Base-by-base conservation (phyloP, 2,797 vertebrate genomes). In the Falco peregrinus region DNA sequence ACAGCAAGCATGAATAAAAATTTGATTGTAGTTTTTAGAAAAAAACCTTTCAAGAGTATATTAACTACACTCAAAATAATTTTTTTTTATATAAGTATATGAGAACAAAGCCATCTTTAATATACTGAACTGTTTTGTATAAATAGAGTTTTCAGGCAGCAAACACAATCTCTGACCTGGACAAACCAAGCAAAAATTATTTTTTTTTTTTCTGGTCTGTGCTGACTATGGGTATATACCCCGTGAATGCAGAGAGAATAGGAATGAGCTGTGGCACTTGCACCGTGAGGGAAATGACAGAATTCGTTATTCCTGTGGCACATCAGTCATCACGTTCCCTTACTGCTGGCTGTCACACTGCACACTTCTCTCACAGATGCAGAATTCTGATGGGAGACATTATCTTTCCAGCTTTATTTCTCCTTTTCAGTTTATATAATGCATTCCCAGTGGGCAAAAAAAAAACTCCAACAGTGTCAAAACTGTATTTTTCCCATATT, bases 241-340 rank as follows among this genome's bases (percentile, higher is more conserved):
- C 61, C 6, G 7, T 16, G 43, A 94, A 91, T 28, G 31, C 39
- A 75, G 60, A 47, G 39, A 59, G 85, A 90, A 84, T 39, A 64
- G 54, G 77, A 95, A 90, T 68, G 81, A 94, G 50, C 61, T 84
- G 65, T 91, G 65, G 54, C 53, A 73, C 76, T 95, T 59, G 43
- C 43, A 77, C 45, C 47, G 54, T 1, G 43, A 85, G n/a, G 39
- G 43, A 75, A 92, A 71, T 90, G 93, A 91, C 89, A 96, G 88
- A 85, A 95, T 93, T 94, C 70, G 68, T 95, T 95, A 95, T 89
- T 95, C 65, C 75, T 37, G 2, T 84, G 69, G 61, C 89, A 95
- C 0, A 0, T 91, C 88, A 95, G 61, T 73, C 84, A 87, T 61
- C 84, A 71, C 8, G 8, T 73, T 94, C 41, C 68, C 65, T 85